Evolutionary conservation across 1,140 invertebrate genomes (phyloP), one percentile per base, ranked within the genome.

Genomic region (Dinoponera quadriceps): DNA sequence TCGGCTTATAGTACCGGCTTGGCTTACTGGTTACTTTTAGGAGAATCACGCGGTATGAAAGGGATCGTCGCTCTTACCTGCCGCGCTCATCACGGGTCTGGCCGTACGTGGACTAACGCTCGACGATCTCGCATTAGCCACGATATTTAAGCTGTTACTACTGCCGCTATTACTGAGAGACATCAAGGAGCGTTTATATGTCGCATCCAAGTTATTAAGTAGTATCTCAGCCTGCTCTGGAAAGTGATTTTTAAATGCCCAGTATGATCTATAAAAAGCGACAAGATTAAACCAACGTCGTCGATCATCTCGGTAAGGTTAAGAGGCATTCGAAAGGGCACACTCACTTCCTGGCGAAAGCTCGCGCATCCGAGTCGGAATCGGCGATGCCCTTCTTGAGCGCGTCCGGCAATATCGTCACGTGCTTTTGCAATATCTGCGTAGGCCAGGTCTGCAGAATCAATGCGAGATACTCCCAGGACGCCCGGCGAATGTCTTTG

Each of bases 361-460:
- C 96, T 90, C 99, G 95, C 5, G 98, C 98, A 84, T 98, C 97
- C 20, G 97, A 95, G 93, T 99, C 98, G 0, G 99, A 98, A 95
- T 99, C 99, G 7, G 96, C 96, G 54, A 99, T 97, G 3, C 98
- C 98, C 87, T 97, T 97, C 89, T 98, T 97, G 5, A 99, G 96
- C 0, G 97, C 96, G 82, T 99, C 98, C 77, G 97, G 96, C 0
- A 99, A 92, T 18, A 96, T 93, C 0, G 95, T 93, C 29, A 97
- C 95, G 92, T 99, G 97, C 92, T 96, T 97, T 92, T 99, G 98
- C 73, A 99, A 94, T 22, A 96, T 95, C 88, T 96, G 95, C 0
- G 97, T 96, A 38, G 97, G 96, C 98, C 99, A 99, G 11, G 96
- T 96, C 86, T 97, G 97, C 80, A 99, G 94, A 63, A 99, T 95